phyloP scores from a whole-genome alignment of 2,797 vertebrate genomes.

The Hoplostethus mediterraneus region DNA sequence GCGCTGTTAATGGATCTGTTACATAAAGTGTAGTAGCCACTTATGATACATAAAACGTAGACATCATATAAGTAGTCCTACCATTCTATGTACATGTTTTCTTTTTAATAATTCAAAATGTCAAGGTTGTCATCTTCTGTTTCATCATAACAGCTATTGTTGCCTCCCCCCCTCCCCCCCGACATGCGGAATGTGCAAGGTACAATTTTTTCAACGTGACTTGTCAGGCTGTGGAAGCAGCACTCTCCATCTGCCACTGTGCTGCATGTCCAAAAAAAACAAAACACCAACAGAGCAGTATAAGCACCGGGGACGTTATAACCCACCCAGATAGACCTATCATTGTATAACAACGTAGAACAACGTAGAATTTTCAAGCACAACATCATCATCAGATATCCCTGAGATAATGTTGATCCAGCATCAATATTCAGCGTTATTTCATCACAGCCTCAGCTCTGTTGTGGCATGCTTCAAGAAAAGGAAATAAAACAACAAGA shows the following conservation, averaged over 20 bases:
- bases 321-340: not conserved
- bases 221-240: not conserved
- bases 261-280: constrained; percentile 5
- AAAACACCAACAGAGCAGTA: not conserved
- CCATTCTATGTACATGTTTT: not conserved
- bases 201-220: constrained; percentile 43
- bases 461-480: too few species aligned
- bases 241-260: constrained; percentile 67
- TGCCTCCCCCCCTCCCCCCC: not conserved
- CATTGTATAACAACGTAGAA: too few species aligned
- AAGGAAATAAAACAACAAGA: too few species aligned
- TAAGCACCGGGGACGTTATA: not conserved
- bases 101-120: not conserved
- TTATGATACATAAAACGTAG: not conserved
- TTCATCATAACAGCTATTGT: not conserved
- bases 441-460: too few species aligned
- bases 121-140: not conserved
- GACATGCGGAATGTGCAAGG: constrained; percentile 8
- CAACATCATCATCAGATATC: too few species aligned
- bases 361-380: too few species aligned
- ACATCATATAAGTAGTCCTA: not conserved
- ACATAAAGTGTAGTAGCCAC: not conserved
- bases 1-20: not conserved
- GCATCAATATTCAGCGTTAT: too few species aligned
- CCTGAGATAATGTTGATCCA: too few species aligned